Evolutionary conservation across 2,888 invertebrate species (phyloP), one percentile per base, ranked within the genome.

Genomic region (Laothoe populi): DNA sequence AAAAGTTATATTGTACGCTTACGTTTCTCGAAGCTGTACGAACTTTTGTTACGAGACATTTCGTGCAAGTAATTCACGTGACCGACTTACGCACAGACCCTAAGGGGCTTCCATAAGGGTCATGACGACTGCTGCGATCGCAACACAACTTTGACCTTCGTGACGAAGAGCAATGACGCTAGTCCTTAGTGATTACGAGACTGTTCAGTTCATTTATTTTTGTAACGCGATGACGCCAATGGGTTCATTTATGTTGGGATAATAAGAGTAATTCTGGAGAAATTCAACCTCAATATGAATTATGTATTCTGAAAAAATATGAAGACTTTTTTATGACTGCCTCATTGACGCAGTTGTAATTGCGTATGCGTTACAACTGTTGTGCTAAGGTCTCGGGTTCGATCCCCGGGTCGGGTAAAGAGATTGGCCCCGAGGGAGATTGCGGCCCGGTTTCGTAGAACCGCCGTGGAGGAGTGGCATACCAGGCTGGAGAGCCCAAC

Each of bases 101-200:
- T 19, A 16, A 53, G 19, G 49, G 31, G 49, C 49, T 53, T 48
- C 13, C 49, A 16, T 10, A 31, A 53, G 16, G 31, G 16, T 31
- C 31, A 16, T 53, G 49, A 53, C 49, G 49, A 48, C n/a, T 48
- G 35, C 4, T 4, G 8, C 35, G 35, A 11, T 8, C 11, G n/a
- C 24, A 24, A 16, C 16, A 8, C 0, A 48, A 24, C 48, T 48
- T 31, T 35, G 16, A 35, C 53, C 35, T 53, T 16, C 53, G 35
- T 53, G 53, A 5, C 23, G 8, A 35, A 19, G 19, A 21, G 53
- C 11, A 31, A 19, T 35, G 53, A 53, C 53, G 53, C 31, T 10
- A 11, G 46, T 11, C 53, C 16, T 31, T 5, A 10, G 19, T 31
- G 4, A 16, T 19, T 11, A 19, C 5, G 16, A 35, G 35, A 11